Base-by-base conservation (phyloP, 92 coral and sea anemone species). In the Umimayanthus kanabou region DNA sequence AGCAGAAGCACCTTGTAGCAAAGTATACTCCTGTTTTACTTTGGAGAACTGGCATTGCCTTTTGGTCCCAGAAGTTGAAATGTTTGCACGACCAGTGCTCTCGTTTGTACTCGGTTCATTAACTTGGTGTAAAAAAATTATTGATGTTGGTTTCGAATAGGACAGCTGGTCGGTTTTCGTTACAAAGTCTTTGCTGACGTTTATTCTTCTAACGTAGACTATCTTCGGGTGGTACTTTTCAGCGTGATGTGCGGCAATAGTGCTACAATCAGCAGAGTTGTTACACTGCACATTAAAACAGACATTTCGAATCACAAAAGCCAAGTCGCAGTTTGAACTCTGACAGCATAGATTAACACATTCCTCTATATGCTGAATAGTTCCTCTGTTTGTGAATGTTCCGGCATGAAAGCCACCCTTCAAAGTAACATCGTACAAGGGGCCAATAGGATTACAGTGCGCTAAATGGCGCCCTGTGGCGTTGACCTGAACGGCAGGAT, bases 391-490 rank as follows among this genome's bases (percentile, higher is more conserved):
- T 26, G 87, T 91, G 66, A 95, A 96, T 58, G 90, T 90, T 6
- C 96, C 96, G 20, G 98, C 95, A 40, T 88, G 84, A 49, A 89
- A 83, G 28, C 99, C 99, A 29, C 95, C 98, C 49, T 89, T 90
- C 2, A 96, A 67, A 22, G 99, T 95, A 18, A 90, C 94, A 61
- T 95, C 91, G 73, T 90, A 64, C 25, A 76, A 92, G 1, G 90
- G 64, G 23, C 73, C 74, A 49, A 25, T 37, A 37, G 90, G 13
- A 14, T 72, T 67, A 71, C 95, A 92, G 30, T 53, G 71, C 22
- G 61, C 50, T 20, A 47, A 39, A 6, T 77, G 43, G 30, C 33
- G 23, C 26, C 39, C 33, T 6, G 25, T 14, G 82, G 55, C 1
- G 37, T 39, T 65, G 18, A 22, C 25, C 40, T 55, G 28, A 33